Conservation (phyloP, 2,888 invertebrate genomes). For the Geotrupes spiniger region DNA sequence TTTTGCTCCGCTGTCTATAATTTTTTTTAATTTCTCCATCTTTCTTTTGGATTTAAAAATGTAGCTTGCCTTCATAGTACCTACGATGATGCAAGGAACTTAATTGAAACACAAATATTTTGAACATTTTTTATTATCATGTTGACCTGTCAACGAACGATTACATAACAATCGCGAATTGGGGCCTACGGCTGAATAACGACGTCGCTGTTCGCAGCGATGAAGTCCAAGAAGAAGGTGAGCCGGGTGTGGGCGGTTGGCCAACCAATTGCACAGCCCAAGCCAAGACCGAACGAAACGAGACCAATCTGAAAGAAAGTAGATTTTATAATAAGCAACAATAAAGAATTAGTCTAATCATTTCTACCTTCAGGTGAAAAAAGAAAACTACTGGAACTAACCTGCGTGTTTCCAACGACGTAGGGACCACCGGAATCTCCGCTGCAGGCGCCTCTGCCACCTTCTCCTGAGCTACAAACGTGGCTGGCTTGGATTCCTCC, state of each 20-base stretch:
- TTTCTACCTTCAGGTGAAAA: too few species aligned
- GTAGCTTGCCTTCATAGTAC: too few species aligned
- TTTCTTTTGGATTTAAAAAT: too few species aligned
- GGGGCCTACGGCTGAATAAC: not conserved
- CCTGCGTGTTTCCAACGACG: constrained; percentile 11
- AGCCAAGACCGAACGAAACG: constrained; percentile 41
- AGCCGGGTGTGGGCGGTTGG: constrained; percentile 48
- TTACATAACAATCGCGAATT: too few species aligned
- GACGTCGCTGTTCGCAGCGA: constrained; percentile 29
- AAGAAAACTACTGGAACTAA: not conserved
- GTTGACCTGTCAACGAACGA: too few species aligned
- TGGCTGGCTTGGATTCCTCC: constrained; percentile 48
- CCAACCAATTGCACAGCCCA: constrained; percentile 47
- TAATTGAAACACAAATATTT: too few species aligned
- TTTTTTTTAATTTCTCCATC: too few species aligned
- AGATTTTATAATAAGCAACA: too few species aligned
- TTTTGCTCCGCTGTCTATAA: too few species aligned
- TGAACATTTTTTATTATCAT: too few species aligned
- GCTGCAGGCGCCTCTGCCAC: constrained; percentile 51
- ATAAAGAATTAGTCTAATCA: too few species aligned
- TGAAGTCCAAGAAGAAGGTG: constrained; percentile 43
- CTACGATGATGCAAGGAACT: too few species aligned
- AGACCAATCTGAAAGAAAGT: constrained; percentile 33
- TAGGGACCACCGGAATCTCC: constrained; percentile 50
- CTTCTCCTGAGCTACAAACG: constrained; percentile 51